phyloP scores from a whole-genome alignment of 2,888 invertebrate species.

The Phrixothrix hirtus region DNA sequence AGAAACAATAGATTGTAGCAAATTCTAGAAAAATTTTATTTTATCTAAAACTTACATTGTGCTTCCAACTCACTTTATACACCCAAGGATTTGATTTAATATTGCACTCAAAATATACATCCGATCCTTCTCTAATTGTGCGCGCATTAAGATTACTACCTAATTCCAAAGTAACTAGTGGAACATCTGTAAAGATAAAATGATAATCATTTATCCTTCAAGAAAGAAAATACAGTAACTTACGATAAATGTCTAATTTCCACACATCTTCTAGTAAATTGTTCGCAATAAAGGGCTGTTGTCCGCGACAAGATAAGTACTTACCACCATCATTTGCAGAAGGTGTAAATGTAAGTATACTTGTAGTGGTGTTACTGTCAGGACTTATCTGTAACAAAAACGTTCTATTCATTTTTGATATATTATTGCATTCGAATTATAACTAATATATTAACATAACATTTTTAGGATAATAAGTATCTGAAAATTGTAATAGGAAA shows the following conservation, averaged over 20 bases:
- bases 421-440: too few species aligned
- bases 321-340: conserved; percentile 80
- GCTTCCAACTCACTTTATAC: conserved; percentile 76
- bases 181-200: conserved; percentile 68
- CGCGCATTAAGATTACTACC: conserved; percentile 80
- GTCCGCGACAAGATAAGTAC: conserved; percentile 76
- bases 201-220: background rate
- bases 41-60: conserved; percentile 64
- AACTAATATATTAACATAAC: too few species aligned
- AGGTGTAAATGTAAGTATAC: conserved; percentile 75
- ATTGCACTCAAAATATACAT: conserved; percentile 89
- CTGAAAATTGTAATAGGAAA: conserved; percentile 6
- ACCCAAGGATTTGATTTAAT: conserved; percentile 87
- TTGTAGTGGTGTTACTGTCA: conserved; percentile 77
- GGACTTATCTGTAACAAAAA: conserved; percentile 60
- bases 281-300: conserved; percentile 73
- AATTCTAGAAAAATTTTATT: conserved; percentile 1
- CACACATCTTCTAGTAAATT: conserved; percentile 78
- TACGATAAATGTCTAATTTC: conserved; percentile 83
- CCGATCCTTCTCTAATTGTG: conserved; percentile 83
- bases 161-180: conserved; percentile 78
- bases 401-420: too few species aligned
- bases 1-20: conserved; percentile 34
- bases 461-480: conserved; percentile 1
- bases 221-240: conserved; percentile 55